These are phyloP conservation scores for Cyprinodon tularosa DNA, from an alignment of 2,113 vertebrate species.

Conservation along the genomic window DNA sequence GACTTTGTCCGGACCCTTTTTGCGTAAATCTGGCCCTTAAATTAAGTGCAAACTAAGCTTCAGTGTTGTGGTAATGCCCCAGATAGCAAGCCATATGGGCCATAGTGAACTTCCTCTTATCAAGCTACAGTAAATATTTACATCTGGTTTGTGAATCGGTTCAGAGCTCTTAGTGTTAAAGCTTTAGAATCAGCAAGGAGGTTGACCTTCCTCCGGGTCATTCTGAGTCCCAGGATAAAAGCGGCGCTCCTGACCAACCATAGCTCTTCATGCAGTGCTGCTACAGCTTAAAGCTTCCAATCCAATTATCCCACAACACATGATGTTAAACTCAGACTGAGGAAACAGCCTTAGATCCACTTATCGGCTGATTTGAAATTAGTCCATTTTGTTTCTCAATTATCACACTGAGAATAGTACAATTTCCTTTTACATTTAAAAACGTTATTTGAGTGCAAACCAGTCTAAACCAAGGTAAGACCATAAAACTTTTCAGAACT, in stretches of 20 bases:
- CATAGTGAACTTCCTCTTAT: too few species aligned
- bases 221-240: slow-evolving; percentile 5
- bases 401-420: not conserved
- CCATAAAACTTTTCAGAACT: not conserved
- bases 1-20: too few species aligned
- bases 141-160: not conserved
- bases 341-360: not conserved
- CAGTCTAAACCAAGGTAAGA: too few species aligned
- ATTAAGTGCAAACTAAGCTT: not conserved
- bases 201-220: not conserved
- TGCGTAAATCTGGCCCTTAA: too few species aligned
- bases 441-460: not conserved
- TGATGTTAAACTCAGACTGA: slow-evolving; percentile 9
- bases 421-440: not conserved
- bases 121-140: too few species aligned
- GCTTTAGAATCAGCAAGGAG: not conserved
- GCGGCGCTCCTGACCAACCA: slow-evolving; percentile 18
- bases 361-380: not conserved
- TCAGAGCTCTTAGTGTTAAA: not conserved
- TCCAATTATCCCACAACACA: slow-evolving; percentile 66
- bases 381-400: not conserved
- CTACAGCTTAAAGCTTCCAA: slow-evolving; percentile 57
- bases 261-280: slow-evolving; percentile 12
- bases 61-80: not conserved
- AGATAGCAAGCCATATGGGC: too few species aligned